Evolutionary conservation across 2,797 vertebrate genomes (phyloP), one percentile per base, ranked within the genome.

Genomic region (Siniperca scherzeri): DNA sequence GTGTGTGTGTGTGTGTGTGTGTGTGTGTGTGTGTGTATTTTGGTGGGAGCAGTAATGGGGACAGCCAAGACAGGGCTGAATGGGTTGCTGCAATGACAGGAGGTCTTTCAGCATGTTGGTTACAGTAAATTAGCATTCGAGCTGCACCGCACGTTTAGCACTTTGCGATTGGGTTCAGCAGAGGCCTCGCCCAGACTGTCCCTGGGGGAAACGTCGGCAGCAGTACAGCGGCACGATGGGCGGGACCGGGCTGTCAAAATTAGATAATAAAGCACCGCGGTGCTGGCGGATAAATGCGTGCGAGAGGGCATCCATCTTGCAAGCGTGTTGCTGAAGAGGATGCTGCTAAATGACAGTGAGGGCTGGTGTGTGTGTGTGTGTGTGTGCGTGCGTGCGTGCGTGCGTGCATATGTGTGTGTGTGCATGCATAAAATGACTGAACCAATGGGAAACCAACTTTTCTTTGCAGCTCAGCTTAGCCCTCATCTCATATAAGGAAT

Each of bases 101-200:
- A 90, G 86, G 90, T 92, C 90, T 91, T 91, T 91, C 90, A 88
- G 89, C 81, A 12, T 27, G 67, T 87, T 88, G 90, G 85, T 91
- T 95, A 95, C 94, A 95, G 94, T 94, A 95, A 94, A 96, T 96
- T 95, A 96, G 93, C 94, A 96, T 96, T 92, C 93, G 80, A 91
- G 91, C 89, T 81, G 91, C 82, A 80, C 80, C 30, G 81, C 81
- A 60, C 92, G 89, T 96, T 96, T 96, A 96, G 94, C 93, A 94
- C 92, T 93, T 90, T 94, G 91, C 93, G 90, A 96, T 95, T 96
- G 95, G 92, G 94, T 95, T 96, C 93, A 94, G 94, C 93, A 92
- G 92, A 94, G 94, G 94, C 93, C 94, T 94, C 93, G 89, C 94
- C 93, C 90, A 91, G 93, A 85, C 91, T 86, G 94, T 95, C 94